Base-by-base conservation (phyloP, 2,113 vertebrate genomes). In the Phainopepla nitens region DNA sequence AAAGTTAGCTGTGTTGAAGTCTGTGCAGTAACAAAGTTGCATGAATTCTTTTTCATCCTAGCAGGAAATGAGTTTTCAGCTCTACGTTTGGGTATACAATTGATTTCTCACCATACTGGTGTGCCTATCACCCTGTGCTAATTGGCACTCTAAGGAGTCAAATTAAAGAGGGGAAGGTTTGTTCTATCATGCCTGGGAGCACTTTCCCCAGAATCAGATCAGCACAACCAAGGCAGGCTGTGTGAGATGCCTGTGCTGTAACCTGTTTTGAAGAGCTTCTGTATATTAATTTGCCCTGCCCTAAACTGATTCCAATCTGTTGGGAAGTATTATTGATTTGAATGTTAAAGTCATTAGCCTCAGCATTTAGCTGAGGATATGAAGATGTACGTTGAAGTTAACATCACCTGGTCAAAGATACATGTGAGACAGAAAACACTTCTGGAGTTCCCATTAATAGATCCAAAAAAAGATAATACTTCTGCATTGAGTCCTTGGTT, bases 311-410 rank as follows among this genome's bases (percentile, higher is more conserved):
- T 82, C 39, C 35, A 71, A 19, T 82, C 15, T 93, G 33, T 90
- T 95, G 82, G 50, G 61, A 80, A 23, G 11, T 29, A 44, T 91
- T 94, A 94, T 96, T 60, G 87, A 96, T 93, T 60, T 17, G 54
- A 54, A 62, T 78, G 71, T 29, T 88, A 8, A 95, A 94, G 42
- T 56, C 70, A 88, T 94, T 95, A 95, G 20, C 71, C 27, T 61
- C 56, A 70, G 70, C 42, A 68, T 54, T 96, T 94, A 90, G 62
- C 33, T 36, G 66, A 66, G 71, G 66, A 35, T 54, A 31, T 54
- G 45, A 78, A 64, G 36, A 65, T 41, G 7, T 61, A 45, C n/a
- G 6, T 28, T 50, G 77, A 66, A 85, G 68, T 88, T 69, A 62
- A 23, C 87, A 86, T 41, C 71, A 66, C 21, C 54, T 56, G 47